Percentiles rank a stretch among this genome's conserved stretches.
These are phyloP conservation scores for Mechanitis mazaeus DNA, from an alignment of 2,888 invertebrate genomes.

Conservation along the genomic window DNA sequence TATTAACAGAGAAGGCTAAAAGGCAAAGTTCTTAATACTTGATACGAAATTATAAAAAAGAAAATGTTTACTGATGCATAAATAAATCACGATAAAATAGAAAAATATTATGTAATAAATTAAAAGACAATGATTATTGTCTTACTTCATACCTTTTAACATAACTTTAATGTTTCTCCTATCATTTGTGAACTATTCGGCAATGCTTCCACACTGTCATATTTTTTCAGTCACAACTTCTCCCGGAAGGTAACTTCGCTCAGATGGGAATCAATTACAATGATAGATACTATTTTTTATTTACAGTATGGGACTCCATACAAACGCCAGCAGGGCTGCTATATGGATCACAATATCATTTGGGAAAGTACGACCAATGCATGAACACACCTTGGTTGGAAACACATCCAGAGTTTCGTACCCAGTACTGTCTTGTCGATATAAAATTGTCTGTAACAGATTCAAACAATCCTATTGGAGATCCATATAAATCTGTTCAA, in stretches of 20 bases:
- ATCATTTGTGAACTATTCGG: no score
- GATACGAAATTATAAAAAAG: neutral
- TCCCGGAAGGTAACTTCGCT: no score
- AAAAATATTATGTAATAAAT: no score
- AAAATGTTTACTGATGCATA: no score
- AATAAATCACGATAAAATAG: no score
- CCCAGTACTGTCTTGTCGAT: conserved; percentile 67
- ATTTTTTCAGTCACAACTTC: no score
- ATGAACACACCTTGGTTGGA: conserved; percentile 49
- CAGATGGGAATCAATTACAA: no score
- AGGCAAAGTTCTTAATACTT: neutral
- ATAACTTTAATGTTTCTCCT: no score
- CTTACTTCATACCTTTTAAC: no score
- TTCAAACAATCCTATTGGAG: conserved; percentile 8
- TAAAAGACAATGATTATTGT: no score
- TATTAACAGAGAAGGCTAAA: neutral
- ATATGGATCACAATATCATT: conserved; percentile 72
- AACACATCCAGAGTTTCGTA: conserved; percentile 44
- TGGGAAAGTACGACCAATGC: conserved; percentile 79
- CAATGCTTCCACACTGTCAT: no score
- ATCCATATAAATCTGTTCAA: conserved; percentile 30
- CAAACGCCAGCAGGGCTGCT: conserved; percentile 74
- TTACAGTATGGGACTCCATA: conserved; percentile 78
- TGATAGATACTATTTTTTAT: neutral
- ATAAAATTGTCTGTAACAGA: conserved; percentile 38